Base-by-base conservation (phyloP, 2,113 vertebrate genomes). In the Theropithecus gelada region DNA sequence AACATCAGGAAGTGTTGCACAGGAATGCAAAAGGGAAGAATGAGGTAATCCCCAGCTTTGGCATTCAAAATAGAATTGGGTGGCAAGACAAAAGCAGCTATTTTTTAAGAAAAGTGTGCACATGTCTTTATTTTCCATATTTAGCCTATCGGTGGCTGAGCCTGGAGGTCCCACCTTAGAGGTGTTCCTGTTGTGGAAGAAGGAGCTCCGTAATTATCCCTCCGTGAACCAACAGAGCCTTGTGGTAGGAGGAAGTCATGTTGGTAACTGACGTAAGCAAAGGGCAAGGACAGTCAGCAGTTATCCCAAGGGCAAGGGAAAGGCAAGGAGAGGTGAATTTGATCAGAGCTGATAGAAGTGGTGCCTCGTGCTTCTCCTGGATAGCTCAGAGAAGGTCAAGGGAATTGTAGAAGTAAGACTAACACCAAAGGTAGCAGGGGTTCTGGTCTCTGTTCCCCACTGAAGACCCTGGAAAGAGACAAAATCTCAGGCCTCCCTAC, bases 341-440 rank as follows among this genome's bases (percentile, higher is more conserved):
- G 43, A 20, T 45, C 32, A 2, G 25, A 25, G 8, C 32, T 6
- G n/a, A 9, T 48, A 16, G 32, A 25, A 52, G 27, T 8, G 0
- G 25, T 6, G 20, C 11, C 70, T 68, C n/a, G 0, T 4, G 25
- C 52, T 59, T 40, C 38, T 76, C 45, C 38, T 10, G 8, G 38
- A 5, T 4, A 17, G 8, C 6, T 16, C 72, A n/a, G 40, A 59
- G 40, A 59, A 50, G 18, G 30, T 50, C 23, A 4, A 68, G n/a
- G 1, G 25, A 79, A 16, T 8, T 16, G 32, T 16, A 1, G 13
- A 27, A 55, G 7, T 0, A 5, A 16, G 5, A 57, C 8, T 16
- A 23, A n/a, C 12, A 6, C 35, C 17, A 43, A n/a, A 40, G 9
- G 4, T 4, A 30, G 27, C 2, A 7, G 50, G 25, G 20, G 32